Evolutionary conservation across 2,888 invertebrate species (phyloP).

Genomic region (Cyclophora albipunctata): DNA sequence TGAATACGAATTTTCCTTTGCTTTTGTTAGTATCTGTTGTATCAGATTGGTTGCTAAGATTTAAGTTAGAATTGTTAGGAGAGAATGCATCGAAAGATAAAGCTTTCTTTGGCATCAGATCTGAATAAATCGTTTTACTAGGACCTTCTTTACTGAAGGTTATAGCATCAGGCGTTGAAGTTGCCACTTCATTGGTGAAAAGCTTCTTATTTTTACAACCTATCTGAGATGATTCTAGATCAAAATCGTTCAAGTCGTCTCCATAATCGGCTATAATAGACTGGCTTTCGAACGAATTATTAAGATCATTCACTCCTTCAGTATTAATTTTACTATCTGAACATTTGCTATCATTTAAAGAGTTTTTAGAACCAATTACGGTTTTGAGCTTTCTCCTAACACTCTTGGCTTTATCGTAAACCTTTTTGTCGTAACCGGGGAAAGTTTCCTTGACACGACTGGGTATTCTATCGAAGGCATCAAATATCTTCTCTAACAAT

Average conservation of each 20-base stretch:
- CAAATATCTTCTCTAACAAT: slow-evolving; percentile 77
- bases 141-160: slow-evolving; percentile 29
- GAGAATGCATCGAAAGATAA: slow-evolving; percentile 45
- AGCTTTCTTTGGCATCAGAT: slow-evolving; percentile 39
- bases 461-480: slow-evolving; percentile 79
- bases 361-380: slow-evolving; percentile 32
- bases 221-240: slow-evolving; percentile 31
- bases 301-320: slow-evolving; percentile 13
- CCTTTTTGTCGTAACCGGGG: slow-evolving; percentile 74
- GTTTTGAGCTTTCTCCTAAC: slow-evolving; percentile 75
- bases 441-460: slow-evolving; percentile 75
- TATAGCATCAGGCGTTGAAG: slow-evolving; percentile 46
- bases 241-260: slow-evolving; percentile 41
- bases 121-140: slow-evolving; percentile 41
- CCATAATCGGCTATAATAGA: slow-evolving; percentile 27
- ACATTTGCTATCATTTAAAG: too few relatives aligned
- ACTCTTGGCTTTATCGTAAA: slow-evolving; percentile 74
- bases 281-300: slow-evolving; percentile 19
- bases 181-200: slow-evolving; percentile 15
- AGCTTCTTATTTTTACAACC: slow-evolving; percentile 15
- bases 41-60: slow-evolving; percentile 33
- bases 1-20: slow-evolving; percentile 63
- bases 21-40: slow-evolving; percentile 34
- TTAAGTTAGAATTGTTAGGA: slow-evolving; percentile 28
- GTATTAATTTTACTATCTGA: slow-evolving; percentile 20